A percentile compares a stretch with the other conserved stretches of the same genome.
phyloP scores from a whole-genome alignment of 2,113 vertebrate species.

The Megaceryle maxima region DNA sequence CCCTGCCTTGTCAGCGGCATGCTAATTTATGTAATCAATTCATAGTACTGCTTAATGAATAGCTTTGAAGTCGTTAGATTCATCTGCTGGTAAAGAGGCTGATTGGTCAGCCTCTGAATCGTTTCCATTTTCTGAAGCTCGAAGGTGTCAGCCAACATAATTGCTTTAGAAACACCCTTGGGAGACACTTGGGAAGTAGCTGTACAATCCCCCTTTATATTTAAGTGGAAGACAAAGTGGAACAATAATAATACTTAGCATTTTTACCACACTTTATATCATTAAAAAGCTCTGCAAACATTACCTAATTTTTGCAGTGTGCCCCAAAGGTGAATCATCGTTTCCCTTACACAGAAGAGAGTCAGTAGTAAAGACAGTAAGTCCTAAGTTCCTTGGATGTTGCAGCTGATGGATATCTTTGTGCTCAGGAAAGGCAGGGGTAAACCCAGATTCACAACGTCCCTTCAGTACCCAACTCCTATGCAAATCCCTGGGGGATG shows the following conservation, averaged over 20 bases:
- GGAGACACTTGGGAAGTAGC: slow-evolving; percentile 54
- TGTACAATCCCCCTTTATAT: neutral
- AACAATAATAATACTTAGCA: slow-evolving; percentile 58
- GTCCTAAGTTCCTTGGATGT: neutral
- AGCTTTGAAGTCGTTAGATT: slow-evolving; percentile 51
- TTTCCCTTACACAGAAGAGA: neutral
- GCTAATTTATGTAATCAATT: slow-evolving; percentile 67
- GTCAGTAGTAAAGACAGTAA: neutral
- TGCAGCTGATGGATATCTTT: neutral
- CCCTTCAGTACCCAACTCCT: neutral
- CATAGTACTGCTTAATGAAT: slow-evolving; percentile 56
- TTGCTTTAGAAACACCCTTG: slow-evolving; percentile 56
- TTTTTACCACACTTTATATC: slow-evolving; percentile 24
- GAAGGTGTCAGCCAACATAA: slow-evolving; percentile 23
- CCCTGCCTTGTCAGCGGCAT: slow-evolving; percentile 52
- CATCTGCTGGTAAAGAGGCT: slow-evolving; percentile 29
- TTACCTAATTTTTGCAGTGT: neutral
- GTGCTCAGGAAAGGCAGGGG: neutral
- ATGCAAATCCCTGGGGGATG: neutral
- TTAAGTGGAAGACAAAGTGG: slow-evolving; percentile 52
- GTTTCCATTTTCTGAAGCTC: slow-evolving; percentile 25
- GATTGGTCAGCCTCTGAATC: slow-evolving; percentile 45
- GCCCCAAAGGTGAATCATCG: neutral
- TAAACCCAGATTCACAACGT: neutral
- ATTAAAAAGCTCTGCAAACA: neutral